These are phyloP conservation scores for Galerucella calmariensis DNA, from an alignment of 2,888 invertebrate species.

Conservation along the genomic window DNA sequence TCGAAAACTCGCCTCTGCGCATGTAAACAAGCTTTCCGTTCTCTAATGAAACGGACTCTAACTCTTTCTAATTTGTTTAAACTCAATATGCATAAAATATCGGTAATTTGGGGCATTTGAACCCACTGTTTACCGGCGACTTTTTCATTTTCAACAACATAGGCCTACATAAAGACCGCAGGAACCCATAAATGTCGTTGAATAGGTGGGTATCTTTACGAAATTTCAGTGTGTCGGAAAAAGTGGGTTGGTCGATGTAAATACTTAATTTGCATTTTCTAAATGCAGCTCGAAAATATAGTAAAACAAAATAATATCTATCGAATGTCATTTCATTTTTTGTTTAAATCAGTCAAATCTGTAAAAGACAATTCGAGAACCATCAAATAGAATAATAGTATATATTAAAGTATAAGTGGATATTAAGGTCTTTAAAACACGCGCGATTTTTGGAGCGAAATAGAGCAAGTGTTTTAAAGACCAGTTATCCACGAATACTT, in stretches of 20 bases:
- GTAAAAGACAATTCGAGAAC: too few relatives aligned
- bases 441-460: too few relatives aligned
- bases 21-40: too few relatives aligned
- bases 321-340: background rate
- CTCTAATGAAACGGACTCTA: too few relatives aligned
- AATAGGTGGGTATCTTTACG: slow-evolving; percentile 33
- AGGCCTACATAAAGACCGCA: slow-evolving; percentile 22
- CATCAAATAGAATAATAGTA: too few relatives aligned
- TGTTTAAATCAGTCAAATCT: too few relatives aligned
- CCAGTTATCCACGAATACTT: too few relatives aligned
- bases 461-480: too few relatives aligned
- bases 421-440: too few relatives aligned
- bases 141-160: slow-evolving; percentile 10
- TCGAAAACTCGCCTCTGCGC: too few relatives aligned
- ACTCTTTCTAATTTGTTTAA: background rate
- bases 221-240: slow-evolving; percentile 29
- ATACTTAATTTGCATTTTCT: slow-evolving; percentile 19
- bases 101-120: slow-evolving; percentile 8
- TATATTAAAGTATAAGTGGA: too few relatives aligned
- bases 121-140: slow-evolving; percentile 9
- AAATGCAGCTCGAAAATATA: slow-evolving; percentile 11
- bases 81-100: background rate
- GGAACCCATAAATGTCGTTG: slow-evolving; percentile 20
- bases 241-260: slow-evolving; percentile 28
- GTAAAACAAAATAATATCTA: background rate